phyloP scores from a whole-genome alignment of 2,888 invertebrate genomes.

The Tinea trinotella region DNA sequence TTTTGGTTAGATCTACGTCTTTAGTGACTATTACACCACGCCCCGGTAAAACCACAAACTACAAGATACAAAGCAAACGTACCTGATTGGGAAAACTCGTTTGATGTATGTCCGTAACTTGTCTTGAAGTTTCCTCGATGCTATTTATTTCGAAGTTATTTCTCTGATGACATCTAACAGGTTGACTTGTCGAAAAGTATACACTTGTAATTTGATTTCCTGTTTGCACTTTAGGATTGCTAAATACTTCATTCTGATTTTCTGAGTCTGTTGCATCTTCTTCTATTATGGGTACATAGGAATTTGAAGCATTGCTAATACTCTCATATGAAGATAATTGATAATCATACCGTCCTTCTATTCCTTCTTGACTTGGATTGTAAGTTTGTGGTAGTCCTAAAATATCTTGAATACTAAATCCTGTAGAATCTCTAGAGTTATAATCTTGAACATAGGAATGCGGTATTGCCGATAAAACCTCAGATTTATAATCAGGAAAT shows the following conservation, averaged over 20 bases:
- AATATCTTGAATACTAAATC: conserved; percentile 66
- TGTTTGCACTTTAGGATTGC: conserved; percentile 33
- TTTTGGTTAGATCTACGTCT: conserved; percentile 12
- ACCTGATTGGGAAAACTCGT: conserved; percentile 56
- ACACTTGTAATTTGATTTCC: conserved; percentile 35
- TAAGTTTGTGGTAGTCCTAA: conserved; percentile 58
- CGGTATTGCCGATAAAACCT: conserved; percentile 42
- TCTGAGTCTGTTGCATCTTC: conserved; percentile 30
- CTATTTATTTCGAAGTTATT: conserved; percentile 33
- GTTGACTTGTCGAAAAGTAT: conserved; percentile 46
- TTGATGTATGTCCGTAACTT: conserved; percentile 41
- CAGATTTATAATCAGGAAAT: conserved; percentile 45
- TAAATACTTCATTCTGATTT: conserved; percentile 38
- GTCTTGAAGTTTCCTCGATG: conserved; percentile 43
- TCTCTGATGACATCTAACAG: conserved; percentile 44
- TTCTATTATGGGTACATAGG: conserved; percentile 32
- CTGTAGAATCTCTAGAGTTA: conserved; percentile 62
- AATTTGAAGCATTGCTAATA: conserved; percentile 52
- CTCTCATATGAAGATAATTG: conserved; percentile 53
- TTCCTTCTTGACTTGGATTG: conserved; percentile 36
- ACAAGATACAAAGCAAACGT: conserved; percentile 20
- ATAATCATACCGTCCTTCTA: conserved; percentile 51
- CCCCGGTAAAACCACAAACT: conserved; percentile 10
- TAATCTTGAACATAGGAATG: conserved; percentile 55
- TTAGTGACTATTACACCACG: conserved; percentile 6